phyloP scores from a whole-genome alignment of 2,797 vertebrate species.

The Sebastes paucispinis region DNA sequence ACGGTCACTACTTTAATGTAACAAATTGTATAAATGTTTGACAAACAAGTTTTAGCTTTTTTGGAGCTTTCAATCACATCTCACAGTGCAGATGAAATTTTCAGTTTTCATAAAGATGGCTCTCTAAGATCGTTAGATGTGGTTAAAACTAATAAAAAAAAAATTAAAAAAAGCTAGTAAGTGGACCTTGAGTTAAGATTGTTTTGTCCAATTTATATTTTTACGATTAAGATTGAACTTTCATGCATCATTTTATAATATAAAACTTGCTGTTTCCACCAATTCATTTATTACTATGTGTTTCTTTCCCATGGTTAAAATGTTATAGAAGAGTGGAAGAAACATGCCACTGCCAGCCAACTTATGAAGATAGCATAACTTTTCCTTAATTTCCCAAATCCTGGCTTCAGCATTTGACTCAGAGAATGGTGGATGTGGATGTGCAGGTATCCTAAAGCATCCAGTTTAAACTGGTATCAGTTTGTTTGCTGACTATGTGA shows the following conservation, averaged over 20 bases:
- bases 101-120: not conserved
- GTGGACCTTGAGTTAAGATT: too few species aligned
- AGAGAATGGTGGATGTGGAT: not conserved
- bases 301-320: not conserved
- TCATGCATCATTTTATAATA: not conserved
- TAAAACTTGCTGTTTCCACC: too few species aligned
- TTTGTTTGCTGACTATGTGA: not conserved
- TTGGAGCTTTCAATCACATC: not conserved
- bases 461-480: not conserved
- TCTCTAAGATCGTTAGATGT: not conserved
- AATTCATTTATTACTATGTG: not conserved
- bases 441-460: not conserved
- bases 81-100: not conserved
- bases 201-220: not conserved
- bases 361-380: not conserved
- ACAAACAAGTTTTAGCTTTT: not conserved
- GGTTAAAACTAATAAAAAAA: not conserved
- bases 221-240: not conserved
- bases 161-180: too few species aligned
- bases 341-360: not conserved
- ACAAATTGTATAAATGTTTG: not conserved
- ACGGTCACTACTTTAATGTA: not conserved
- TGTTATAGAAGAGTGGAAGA: not conserved
- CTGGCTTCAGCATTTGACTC: not conserved
- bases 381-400: not conserved